Evolutionary conservation across 2,797 vertebrate genomes (phyloP).

Genomic region (Argya squamiceps): DNA sequence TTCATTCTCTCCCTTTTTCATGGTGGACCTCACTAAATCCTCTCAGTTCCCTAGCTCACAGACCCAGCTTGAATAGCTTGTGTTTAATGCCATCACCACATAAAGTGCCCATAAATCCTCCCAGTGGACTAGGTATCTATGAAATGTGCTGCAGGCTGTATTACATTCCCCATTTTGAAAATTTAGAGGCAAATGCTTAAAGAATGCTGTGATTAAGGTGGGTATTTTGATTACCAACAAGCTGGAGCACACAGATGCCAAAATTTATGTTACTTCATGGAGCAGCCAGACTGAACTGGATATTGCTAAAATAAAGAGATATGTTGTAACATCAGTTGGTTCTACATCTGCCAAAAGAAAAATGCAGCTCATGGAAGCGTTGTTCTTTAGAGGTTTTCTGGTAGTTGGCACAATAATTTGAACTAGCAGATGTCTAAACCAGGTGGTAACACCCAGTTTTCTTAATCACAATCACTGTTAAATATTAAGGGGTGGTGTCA

Average conservation of each 20-base stretch:
- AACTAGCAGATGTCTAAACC: background rate
- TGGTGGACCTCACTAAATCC: background rate
- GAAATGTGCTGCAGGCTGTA: background rate
- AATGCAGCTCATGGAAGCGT: background rate
- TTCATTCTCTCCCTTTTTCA: background rate
- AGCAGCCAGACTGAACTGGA: background rate
- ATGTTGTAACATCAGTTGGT: background rate
- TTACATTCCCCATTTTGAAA: background rate
- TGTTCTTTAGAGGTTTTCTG: background rate
- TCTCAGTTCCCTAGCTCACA: background rate
- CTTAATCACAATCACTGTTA: background rate
- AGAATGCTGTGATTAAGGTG: conserved; percentile 12
- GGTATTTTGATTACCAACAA: background rate
- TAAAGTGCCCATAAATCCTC: conserved; percentile 6
- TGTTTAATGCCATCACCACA: background rate
- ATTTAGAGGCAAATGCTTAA: conserved; percentile 1
- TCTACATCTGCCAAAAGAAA: background rate
- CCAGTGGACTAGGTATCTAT: background rate
- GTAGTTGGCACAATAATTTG: background rate
- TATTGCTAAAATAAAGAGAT: background rate
- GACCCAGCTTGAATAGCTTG: background rate
- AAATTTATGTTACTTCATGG: background rate
- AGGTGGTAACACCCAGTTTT: background rate
- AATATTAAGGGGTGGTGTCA: background rate
- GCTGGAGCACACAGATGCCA: background rate